These are phyloP conservation scores for Philhelius pedissequus DNA, from an alignment of 2,888 invertebrate species.

Conservation along the genomic window DNA sequence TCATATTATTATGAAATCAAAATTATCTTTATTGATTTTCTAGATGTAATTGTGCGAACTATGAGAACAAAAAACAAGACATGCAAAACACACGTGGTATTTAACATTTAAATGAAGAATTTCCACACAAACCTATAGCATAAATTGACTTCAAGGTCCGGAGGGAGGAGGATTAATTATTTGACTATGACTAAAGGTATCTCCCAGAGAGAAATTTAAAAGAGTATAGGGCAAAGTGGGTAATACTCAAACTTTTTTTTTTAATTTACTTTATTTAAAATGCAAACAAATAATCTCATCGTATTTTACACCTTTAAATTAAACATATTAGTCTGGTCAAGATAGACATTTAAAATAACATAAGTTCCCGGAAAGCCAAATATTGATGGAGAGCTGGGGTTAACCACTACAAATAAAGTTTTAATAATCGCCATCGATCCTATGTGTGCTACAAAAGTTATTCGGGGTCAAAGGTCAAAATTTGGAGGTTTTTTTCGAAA, in stretches of 20 bases:
- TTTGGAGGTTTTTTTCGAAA: too few relatives aligned
- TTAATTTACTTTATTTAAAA: too few relatives aligned
- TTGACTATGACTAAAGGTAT: neutral
- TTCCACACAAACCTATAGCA: neutral
- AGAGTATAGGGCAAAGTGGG: neutral
- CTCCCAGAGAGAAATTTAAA: neutral
- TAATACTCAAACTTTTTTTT: neutral
- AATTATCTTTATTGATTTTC: constrained; percentile 49
- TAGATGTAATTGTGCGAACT: constrained; percentile 29
- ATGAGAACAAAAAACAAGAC: neutral
- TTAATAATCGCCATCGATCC: too few relatives aligned
- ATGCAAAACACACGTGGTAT: neutral
- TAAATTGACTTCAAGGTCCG: constrained; percentile 7
- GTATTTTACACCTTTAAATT: too few relatives aligned
- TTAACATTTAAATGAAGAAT: neutral
- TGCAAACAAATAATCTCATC: too few relatives aligned
- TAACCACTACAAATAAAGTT: too few relatives aligned
- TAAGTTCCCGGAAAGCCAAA: too few relatives aligned
- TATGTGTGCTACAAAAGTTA: too few relatives aligned
- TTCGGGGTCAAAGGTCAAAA: too few relatives aligned
- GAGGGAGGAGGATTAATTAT: neutral
- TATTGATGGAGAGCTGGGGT: too few relatives aligned
- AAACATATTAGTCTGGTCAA: too few relatives aligned
- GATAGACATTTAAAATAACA: too few relatives aligned
- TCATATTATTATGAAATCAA: constrained; percentile 31